These are phyloP conservation scores for Drosophila mulleri DNA, from an alignment of 2,888 invertebrate genomes.

Conservation along the genomic window DNA sequence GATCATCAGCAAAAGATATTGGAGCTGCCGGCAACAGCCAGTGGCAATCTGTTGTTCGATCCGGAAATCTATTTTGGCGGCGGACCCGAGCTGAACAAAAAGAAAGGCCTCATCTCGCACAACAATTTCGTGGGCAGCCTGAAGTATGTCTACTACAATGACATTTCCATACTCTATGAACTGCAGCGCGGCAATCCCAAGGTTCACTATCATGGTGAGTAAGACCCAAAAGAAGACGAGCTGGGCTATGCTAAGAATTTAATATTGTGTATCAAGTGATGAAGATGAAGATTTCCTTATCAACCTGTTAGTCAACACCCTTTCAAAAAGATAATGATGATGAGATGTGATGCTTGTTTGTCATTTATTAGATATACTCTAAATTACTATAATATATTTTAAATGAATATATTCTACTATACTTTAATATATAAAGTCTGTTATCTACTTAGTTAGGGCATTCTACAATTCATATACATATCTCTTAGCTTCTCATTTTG, in stretches of 20 bases:
- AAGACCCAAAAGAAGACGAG: not conserved
- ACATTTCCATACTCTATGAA: conserved; percentile 95
- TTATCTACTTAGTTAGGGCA: not conserved
- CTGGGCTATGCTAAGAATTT: not conserved
- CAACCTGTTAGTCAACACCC: conserved; percentile 4
- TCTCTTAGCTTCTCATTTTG: not conserved
- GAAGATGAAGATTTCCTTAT: conserved; percentile 13
- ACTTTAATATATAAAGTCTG: no score
- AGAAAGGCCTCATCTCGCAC: conserved; percentile 91
- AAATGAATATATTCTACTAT: not conserved
- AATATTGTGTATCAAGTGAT: not conserved
- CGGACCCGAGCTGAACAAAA: conserved; percentile 93
- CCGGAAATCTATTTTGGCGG: conserved; percentile 97
- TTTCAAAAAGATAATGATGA: not conserved
- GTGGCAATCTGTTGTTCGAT: conserved; percentile 93
- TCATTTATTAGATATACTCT: no score
- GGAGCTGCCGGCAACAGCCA: conserved; percentile 87
- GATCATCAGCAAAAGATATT: conserved; percentile 90
- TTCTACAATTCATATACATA: not conserved
- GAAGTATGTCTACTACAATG: conserved; percentile 97
- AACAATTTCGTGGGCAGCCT: conserved; percentile 95
- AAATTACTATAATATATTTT: no score
- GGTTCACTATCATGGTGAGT: conserved; percentile 90
- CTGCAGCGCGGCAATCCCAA: conserved; percentile 93
- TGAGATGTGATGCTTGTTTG: no score